Evolutionary conservation across 1,140 invertebrate genomes (phyloP).

Genomic region (Pentalonia nigronervosa): DNA sequence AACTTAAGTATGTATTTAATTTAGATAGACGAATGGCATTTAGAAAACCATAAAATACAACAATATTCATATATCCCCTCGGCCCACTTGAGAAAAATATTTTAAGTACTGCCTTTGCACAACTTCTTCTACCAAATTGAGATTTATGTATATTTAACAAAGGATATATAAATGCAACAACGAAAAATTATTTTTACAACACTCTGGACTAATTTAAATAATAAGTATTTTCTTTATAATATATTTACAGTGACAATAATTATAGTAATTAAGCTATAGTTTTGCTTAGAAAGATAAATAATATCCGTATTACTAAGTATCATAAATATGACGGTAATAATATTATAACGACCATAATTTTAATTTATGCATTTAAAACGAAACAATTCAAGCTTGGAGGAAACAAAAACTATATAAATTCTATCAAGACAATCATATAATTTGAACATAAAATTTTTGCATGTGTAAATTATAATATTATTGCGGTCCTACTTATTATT

Average conservation of each 20-base stretch:
- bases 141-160: neutral
- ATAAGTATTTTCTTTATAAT: neutral
- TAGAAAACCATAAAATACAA: neutral
- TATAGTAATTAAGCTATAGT: neutral
- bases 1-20: neutral
- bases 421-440: neutral
- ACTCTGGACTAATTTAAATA: neutral
- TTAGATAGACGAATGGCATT: neutral
- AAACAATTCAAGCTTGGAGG: neutral
- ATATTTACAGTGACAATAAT: neutral
- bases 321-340: neutral
- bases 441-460: neutral
- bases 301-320: neutral
- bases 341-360: neutral
- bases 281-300: neutral
- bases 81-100: neutral
- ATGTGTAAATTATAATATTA: neutral
- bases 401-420: neutral
- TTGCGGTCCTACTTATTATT: neutral
- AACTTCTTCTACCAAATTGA: neutral
- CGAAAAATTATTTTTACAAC: neutral
- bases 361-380: conserved; percentile 6
- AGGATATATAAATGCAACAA: neutral
- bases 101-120: neutral
- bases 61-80: neutral